Base-by-base conservation (phyloP, 2,797 vertebrate genomes). In the Erithacus rubecula region DNA sequence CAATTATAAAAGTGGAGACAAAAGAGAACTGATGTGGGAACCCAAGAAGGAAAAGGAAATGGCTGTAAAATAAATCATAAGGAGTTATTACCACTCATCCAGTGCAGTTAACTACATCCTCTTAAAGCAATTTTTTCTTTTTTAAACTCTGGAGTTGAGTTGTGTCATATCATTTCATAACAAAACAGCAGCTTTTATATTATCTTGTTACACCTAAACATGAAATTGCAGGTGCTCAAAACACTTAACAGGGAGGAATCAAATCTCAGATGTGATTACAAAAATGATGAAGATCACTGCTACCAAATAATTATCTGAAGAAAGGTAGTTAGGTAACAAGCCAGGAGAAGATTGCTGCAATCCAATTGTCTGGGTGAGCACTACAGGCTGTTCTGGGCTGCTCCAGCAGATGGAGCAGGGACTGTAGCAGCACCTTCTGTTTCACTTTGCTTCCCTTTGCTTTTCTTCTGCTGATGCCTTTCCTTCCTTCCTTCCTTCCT, bases 351-450 rank as follows among this genome's bases (percentile, higher is more conserved):
- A 64, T 23, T 30, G 52, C 15, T 34, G 15, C 36, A 75, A 55
- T 44, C 32, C 23, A 63, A 18, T 2, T 53, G 5, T 20, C 37
- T 44, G 27, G 13, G 11, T 30, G 21, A 72, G 64, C 23, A 30
- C 2, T 29, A 70, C 49, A 29, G 41, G 49, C 43, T 85, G 51
- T 93, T 88, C 89, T 58, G 49, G 20, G 17, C 53, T 86, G 43
- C 15, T 63, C 91, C 86, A 92, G 86, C 79, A 96, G 92, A 75
- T 89, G 95, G 91, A 94, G 88, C 83, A 96, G 55, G 41, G 46
- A 93, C 32, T 6, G 24, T 11, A 72, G 43, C 1, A 7, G 14
- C 24, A 75, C 10, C 29, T 58, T 51, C 55, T 39, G 24, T 17
- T 18, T 51, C 2, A 0, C 24, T 60, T 77, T 37, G 8, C 21